Base-by-base conservation (phyloP, 2,797 vertebrate genomes). In the Gambelia wislizenii region DNA sequence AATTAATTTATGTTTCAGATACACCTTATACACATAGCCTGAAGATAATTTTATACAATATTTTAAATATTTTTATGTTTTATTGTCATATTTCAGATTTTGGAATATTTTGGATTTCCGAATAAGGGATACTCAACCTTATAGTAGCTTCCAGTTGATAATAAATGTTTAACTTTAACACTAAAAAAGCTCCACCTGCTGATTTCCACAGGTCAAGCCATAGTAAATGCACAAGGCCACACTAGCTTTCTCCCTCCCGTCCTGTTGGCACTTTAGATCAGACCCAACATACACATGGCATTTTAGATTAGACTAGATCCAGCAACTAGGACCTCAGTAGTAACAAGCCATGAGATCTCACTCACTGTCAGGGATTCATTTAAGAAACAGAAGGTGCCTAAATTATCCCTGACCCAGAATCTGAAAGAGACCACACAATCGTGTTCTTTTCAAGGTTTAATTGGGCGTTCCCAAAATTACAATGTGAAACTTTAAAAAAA, bases 401-500 rank as follows among this genome's bases (percentile, higher is more conserved):
- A 6, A 36, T 61, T 54, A 56, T 27, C 77, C 22, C 14, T 33
- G 30, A 75, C 33, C 42, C 39, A 75, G 4, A 27, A 75, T 70
- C 54, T 72, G 39, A 52, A 69, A 76, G 30, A 54, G 3, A 52
- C 1, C 25, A 39, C 33, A 14, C 20, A 42, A 33, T 25, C 27
- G 10, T 61, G 36, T 87, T 74, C 14, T 75, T 72, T 70, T 70
- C 39, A 85, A 42, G 42, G 13, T 44, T 82, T n/a, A 64, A 67
- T 47, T 76, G 25, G 70, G 12, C 64, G 56, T 81, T n/a, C 72
- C 70, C 76, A 22, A 3, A 0, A 2, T 10, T 84, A 82, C 14
- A 22, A 4, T 56, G 64, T 61, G 80, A 86, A 93, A 92, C 9
- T 25, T 64, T 64, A 25, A 61, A 52, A 89, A 80, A 78, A 44